Conservation (phyloP, 2,797 vertebrate species). For the Micrastur ruficollis region DNA sequence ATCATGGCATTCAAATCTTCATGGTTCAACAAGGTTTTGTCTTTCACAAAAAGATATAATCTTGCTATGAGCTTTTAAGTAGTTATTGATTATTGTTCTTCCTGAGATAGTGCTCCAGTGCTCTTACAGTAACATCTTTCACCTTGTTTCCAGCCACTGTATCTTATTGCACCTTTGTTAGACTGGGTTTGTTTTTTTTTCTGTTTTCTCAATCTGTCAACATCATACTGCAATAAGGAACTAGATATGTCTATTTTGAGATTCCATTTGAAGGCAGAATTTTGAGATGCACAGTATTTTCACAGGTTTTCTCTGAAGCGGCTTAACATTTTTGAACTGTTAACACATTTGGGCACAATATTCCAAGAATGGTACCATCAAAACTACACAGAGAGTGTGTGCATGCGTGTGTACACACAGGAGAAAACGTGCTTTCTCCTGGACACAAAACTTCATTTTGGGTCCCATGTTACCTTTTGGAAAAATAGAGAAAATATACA, state of each 20-base stretch:
- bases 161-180: neutral
- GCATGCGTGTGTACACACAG: neutral
- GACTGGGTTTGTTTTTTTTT: fast-evolving
- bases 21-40: neutral
- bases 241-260: neutral
- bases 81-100: neutral
- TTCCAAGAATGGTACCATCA: neutral
- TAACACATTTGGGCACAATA: neutral
- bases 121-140: neutral
- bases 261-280: neutral
- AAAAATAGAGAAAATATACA: neutral
- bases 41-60: neutral
- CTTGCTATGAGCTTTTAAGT: neutral
- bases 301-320: neutral
- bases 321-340: neutral
- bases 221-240: neutral
- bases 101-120: neutral
- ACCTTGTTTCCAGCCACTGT: neutral
- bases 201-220: neutral
- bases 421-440: neutral
- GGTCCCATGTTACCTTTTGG: neutral
- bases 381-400: neutral
- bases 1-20: neutral
- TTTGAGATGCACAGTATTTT: neutral
- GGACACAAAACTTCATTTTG: neutral